Percentiles rank a stretch among this genome's conserved stretches.
phyloP scores from a whole-genome alignment of 2,113 vertebrate genomes.

The Mustela nigripes region DNA sequence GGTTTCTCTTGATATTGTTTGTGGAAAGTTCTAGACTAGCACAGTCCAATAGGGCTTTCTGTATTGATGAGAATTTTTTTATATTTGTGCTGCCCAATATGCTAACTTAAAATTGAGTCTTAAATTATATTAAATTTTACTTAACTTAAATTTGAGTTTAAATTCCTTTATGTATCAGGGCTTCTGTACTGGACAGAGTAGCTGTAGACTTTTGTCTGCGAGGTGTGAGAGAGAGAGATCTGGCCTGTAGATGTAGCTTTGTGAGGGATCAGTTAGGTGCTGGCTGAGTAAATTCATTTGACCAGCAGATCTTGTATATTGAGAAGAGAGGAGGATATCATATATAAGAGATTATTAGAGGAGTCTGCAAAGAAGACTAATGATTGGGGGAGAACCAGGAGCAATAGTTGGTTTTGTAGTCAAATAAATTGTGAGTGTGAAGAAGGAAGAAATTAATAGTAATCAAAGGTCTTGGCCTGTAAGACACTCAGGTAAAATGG shows the following conservation, averaged over 20 bases:
- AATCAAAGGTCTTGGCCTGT: background rate
- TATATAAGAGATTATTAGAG: background rate
- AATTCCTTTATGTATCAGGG: background rate
- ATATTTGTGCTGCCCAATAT: background rate
- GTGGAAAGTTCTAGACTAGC: background rate
- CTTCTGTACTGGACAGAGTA: background rate
- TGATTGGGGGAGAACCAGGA: background rate
- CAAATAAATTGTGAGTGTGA: background rate
- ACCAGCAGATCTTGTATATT: background rate
- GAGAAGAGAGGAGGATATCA: background rate
- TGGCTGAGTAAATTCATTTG: background rate
- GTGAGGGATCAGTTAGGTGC: background rate
- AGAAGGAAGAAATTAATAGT: background rate
- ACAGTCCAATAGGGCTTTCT: background rate
- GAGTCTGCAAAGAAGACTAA: background rate
- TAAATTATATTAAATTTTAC: conserved; percentile 32
- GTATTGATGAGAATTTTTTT: background rate
- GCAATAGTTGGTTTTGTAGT: background rate
- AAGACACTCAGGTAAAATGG: background rate
- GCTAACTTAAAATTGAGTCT: background rate
- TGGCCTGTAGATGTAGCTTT: background rate
- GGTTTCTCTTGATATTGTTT: background rate
- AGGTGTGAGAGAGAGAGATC: background rate
- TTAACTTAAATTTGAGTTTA: conserved; percentile 22
- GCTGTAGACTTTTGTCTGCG: background rate